A percentile compares a stretch with the other conserved stretches of the same genome.
Evolutionary conservation across 1,140 invertebrate species (phyloP).

Genomic region (Dinothrombium tinctorium): DNA sequence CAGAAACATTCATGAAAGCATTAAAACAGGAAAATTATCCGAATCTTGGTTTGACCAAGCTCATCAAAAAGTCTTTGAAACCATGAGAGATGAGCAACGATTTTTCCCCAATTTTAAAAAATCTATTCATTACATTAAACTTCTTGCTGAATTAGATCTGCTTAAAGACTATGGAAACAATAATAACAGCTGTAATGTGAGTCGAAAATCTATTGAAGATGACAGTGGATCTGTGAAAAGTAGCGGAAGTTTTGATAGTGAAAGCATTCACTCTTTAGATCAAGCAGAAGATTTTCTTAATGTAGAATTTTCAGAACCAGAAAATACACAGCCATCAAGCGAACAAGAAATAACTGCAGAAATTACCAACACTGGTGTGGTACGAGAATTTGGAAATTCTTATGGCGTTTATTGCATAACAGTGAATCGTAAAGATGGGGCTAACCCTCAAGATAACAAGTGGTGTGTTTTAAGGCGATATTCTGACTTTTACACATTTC

Average conservation of each 20-base stretch:
- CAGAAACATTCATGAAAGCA: conserved; percentile 34
- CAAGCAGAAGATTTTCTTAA: no score
- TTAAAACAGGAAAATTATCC: conserved; percentile 28
- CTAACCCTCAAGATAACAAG: conserved; percentile 35
- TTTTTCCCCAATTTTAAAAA: conserved; percentile 44
- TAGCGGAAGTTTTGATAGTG: not conserved
- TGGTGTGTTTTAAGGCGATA: conserved; percentile 38
- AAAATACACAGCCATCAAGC: not conserved
- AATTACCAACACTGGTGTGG: conserved; percentile 28
- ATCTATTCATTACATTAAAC: conserved; percentile 39
- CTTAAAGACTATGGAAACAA: conserved; percentile 25
- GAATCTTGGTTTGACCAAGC: conserved; percentile 66
- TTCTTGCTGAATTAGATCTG: conserved; percentile 48
- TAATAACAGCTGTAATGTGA: not conserved
- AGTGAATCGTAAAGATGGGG: conserved; percentile 29
- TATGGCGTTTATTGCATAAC: conserved; percentile 74
- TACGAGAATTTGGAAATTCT: conserved; percentile 46
- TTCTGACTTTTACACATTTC: conserved; percentile 67
- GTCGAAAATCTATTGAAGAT: not conserved
- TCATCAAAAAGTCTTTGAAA: conserved; percentile 29
- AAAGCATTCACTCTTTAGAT: not conserved
- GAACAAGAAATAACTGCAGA: conserved; percentile 1
- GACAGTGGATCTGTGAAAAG: not conserved
- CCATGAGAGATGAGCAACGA: conserved; percentile 28
- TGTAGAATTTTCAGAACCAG: not conserved